Evolutionary conservation across 2,113 vertebrate genomes (phyloP).

Genomic region (Rostratula benghalensis): DNA sequence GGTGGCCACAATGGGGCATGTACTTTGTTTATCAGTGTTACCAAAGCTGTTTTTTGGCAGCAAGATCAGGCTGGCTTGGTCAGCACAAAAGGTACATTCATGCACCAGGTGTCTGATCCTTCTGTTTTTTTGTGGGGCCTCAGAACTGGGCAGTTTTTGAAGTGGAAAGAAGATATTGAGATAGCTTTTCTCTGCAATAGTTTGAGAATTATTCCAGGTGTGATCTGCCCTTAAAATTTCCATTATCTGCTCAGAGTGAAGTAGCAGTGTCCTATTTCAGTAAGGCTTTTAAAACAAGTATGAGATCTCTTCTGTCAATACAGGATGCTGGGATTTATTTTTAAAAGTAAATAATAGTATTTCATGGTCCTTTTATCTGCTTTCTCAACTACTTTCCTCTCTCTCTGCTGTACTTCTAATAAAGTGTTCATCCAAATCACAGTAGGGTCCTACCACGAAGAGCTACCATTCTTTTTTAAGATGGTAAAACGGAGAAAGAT

Average conservation of each 20-base stretch:
- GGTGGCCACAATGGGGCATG: fast-evolving
- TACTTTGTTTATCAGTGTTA: not conserved
- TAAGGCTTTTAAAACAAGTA: constrained; percentile 18
- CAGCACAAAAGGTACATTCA: not conserved
- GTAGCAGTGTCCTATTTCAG: not conserved
- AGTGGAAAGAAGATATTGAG: not conserved
- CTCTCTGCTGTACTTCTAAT: not conserved
- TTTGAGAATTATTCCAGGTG: not conserved
- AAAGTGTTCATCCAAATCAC: not conserved
- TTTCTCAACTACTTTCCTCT: not conserved
- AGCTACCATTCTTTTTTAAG: not conserved
- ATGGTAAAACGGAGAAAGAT: not conserved
- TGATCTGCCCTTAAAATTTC: not conserved
- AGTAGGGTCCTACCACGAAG: not conserved
- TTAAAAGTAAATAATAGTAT: not conserved
- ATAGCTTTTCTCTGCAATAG: not conserved
- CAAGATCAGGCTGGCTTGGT: not conserved
- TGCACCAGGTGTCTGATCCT: not conserved
- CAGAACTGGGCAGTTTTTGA: not conserved
- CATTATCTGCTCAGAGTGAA: not conserved
- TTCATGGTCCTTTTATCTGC: not conserved
- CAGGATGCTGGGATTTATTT: not conserved
- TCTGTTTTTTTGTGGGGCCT: not conserved
- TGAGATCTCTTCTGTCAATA: not conserved
- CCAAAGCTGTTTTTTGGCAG: not conserved